Evolutionary conservation across 2,888 invertebrate genomes (phyloP).

Genomic region (Oxyscelio sp.): DNA sequence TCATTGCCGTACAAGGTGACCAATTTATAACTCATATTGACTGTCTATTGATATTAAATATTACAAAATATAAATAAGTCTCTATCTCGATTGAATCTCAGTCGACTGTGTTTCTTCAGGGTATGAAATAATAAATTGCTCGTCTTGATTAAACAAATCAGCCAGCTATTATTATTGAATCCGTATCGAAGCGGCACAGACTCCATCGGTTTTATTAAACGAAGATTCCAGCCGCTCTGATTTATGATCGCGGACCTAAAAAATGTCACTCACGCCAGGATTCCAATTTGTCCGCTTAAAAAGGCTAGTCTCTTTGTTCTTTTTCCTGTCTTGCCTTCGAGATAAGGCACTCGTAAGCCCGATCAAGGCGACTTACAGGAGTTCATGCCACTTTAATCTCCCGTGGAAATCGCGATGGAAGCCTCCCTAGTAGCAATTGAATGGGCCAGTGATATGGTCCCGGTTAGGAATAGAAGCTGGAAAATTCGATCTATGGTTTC

Average conservation of each 20-base stretch:
- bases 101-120: background rate
- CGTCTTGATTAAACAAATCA: background rate
- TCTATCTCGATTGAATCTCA: slow-evolving; percentile 32
- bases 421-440: too few species aligned
- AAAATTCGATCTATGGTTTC: too few species aligned
- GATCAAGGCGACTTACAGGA: too few species aligned
- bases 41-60: slow-evolving; percentile 50
- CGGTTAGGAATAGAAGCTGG: too few species aligned
- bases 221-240: slow-evolving; percentile 3
- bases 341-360: too few species aligned
- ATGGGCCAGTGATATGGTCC: too few species aligned
- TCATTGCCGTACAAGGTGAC: slow-evolving; percentile 41
- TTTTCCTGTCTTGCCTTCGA: too few species aligned
- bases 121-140: slow-evolving; percentile 5
- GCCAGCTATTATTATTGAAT: background rate
- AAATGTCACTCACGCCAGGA: slow-evolving; percentile 4
- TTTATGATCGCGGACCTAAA: background rate
- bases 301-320: too few species aligned
- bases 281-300: slow-evolving; percentile 2
- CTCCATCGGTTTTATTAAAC: background rate
- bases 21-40: slow-evolving; percentile 46
- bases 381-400: too few species aligned
- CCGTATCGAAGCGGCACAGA: background rate
- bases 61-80: slow-evolving; percentile 40
- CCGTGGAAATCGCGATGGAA: too few species aligned